These are phyloP conservation scores for Eptatretus atami DNA, from an alignment of 2,797 vertebrate species.

Conservation along the genomic window DNA sequence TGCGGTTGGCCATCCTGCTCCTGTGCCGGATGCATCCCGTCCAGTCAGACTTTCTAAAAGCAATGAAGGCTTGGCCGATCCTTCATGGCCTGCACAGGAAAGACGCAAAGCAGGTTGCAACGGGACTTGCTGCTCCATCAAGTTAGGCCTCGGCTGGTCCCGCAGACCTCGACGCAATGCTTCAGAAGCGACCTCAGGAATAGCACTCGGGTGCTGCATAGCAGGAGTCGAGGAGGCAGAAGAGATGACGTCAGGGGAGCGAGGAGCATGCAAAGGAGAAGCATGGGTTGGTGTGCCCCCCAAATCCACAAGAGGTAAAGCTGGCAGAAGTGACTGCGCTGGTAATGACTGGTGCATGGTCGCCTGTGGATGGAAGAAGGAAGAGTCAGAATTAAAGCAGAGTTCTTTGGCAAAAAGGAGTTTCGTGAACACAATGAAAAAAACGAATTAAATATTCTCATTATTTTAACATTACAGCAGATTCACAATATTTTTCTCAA, in stretches of 20 bases:
- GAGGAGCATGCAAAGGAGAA: constrained; percentile 43
- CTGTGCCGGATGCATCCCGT: constrained; percentile 11
- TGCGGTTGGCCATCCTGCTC: constrained; percentile 59
- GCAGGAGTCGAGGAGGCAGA: constrained; percentile 40
- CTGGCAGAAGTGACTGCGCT: too few species aligned
- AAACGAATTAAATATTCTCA: too few species aligned
- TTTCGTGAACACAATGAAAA: too few species aligned
- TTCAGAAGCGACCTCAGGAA: constrained; percentile 78
- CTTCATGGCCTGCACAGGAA: not conserved
- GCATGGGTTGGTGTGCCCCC: constrained; percentile 17
- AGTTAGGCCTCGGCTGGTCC: constrained; percentile 11
- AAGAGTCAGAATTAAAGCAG: too few species aligned
- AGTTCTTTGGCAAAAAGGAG: too few species aligned
- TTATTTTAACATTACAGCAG: too few species aligned
- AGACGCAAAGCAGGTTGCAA: constrained; percentile 10
- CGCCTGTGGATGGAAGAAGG: too few species aligned
- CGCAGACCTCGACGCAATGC: constrained; percentile 29
- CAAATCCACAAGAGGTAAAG: too few species aligned
- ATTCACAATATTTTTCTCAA: too few species aligned
- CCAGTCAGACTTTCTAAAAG: not conserved
- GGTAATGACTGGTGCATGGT: too few species aligned
- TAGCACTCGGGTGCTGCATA: constrained; percentile 57
- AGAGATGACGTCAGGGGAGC: constrained; percentile 86
- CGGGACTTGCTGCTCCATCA: constrained; percentile 11
- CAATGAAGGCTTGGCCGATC: not conserved